Conservation (phyloP, 2,113 vertebrate genomes). For the Uropsilus gracilis region DNA sequence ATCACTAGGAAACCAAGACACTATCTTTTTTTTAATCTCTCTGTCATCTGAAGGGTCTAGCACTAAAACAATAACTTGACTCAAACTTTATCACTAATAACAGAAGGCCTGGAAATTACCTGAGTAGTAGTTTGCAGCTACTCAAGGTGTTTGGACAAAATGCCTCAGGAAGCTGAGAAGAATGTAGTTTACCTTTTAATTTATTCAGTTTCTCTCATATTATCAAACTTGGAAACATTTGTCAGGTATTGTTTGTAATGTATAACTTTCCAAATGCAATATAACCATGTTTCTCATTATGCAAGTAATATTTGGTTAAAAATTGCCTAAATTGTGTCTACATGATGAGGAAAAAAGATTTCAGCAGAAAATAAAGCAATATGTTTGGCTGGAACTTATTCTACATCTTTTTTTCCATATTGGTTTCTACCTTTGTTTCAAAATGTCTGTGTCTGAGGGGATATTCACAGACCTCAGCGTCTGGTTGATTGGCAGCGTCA, state of each 20-base stretch:
- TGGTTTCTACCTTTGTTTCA: conserved; percentile 63
- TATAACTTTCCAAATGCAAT: conserved; percentile 59
- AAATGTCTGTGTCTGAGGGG: conserved; percentile 38
- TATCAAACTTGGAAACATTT: conserved; percentile 60
- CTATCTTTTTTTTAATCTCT: neutral
- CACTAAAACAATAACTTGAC: neutral
- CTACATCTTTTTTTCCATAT: conserved; percentile 42
- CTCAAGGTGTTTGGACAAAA: conserved; percentile 55
- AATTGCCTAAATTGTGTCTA: conserved; percentile 58
- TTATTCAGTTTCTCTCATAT: conserved; percentile 52
- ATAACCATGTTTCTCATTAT: conserved; percentile 60
- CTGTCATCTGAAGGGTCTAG: neutral
- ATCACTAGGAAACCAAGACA: neutral
- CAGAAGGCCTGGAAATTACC: conserved; percentile 34
- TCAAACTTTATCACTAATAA: conserved; percentile 10
- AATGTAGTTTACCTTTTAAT: conserved; percentile 50
- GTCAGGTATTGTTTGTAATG: conserved; percentile 59
- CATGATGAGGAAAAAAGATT: conserved; percentile 12
- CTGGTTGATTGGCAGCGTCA: conserved; percentile 22
- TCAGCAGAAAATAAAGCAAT: conserved; percentile 71
- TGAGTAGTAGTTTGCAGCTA: conserved; percentile 57
- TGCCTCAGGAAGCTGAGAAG: conserved; percentile 37
- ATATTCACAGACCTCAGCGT: conserved; percentile 57
- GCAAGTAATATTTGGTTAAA: conserved; percentile 67
- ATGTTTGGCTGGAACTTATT: conserved; percentile 64